Base-by-base conservation (phyloP, 2,888 invertebrate species). In the Eudasyphora cyanicolor region DNA sequence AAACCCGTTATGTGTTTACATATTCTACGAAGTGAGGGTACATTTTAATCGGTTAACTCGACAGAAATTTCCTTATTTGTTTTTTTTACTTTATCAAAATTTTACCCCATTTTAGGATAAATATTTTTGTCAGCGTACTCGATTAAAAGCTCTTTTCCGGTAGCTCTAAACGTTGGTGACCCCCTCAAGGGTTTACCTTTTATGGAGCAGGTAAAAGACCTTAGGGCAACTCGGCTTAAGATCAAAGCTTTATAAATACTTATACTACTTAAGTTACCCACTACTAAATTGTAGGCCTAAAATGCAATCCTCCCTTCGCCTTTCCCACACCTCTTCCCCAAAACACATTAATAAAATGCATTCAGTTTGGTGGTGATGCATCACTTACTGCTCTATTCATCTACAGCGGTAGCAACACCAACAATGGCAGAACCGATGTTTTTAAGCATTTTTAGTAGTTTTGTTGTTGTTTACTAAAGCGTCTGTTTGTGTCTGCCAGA, bases 401-500 rank as follows among this genome's bases (percentile, higher is more conserved):
- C n/a, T n/a, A n/a, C n/a, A n/a, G n/a, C n/a, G n/a, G n/a, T n/a
- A n/a, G n/a, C n/a, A n/a, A n/a, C n/a, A n/a, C 45, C 2, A 45
- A 45, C n/a, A 45, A 60, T 14, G 24, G 27, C 49, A 60, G 12
- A 60, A 6, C 7, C 42, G 17, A 21, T 67, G 21, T 64, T 64
- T 60, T 57, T 17, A 6, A 27, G 24, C 29, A 27, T 64, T 60
- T 57, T 17, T 8, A 27, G 24, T n/a, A 27, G 24, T 60, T 17
- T 14, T 29, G 60, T 29, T 60, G 60, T 29, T 60, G 27, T 62
- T 62, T 32, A 6, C 12, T 60, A 0, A 5, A 24, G 62, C 19
- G n/a, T 76, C 69, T 82, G 76, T 83, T 83, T 82, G 79, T 74
- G 83, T 83, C 83, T 80, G 79, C 62, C 74, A 73, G 69, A 67